phyloP scores from a whole-genome alignment of 1,140 invertebrate genomes.

The Plodia interpunctella region DNA sequence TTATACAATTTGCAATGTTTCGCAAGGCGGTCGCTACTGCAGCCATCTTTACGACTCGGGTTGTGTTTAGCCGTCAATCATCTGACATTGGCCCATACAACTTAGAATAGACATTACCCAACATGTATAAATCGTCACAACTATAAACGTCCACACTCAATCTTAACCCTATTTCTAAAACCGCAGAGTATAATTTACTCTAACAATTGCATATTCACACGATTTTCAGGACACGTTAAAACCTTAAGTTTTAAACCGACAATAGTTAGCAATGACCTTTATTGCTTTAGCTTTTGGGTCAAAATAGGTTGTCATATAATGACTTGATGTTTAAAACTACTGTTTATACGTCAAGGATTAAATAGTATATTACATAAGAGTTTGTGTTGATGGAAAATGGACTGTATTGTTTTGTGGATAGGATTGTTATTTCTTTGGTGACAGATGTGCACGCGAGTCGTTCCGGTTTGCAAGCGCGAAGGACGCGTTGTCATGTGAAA shows the following conservation, averaged over 20 bases:
- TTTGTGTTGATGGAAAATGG: slow-evolving; percentile 18
- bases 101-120: slow-evolving; percentile 16
- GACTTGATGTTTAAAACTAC: too few relatives aligned
- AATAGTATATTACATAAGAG: slow-evolving; percentile 10
- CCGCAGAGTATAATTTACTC: slow-evolving; percentile 22
- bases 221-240: slow-evolving; percentile 21
- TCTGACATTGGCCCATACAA: slow-evolving; percentile 21
- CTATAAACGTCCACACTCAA: slow-evolving; percentile 11
- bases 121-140: slow-evolving; percentile 9
- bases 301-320: not conserved
- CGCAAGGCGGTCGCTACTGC: not conserved
- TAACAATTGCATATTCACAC: slow-evolving; percentile 8
- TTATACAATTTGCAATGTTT: slow-evolving; percentile 1
- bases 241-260: slow-evolving; percentile 35
- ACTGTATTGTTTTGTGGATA: slow-evolving; percentile 20
- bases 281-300: slow-evolving; percentile 18
- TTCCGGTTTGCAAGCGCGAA: slow-evolving; percentile 46
- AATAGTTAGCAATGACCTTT: slow-evolving; percentile 40
- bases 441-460: slow-evolving; percentile 35
- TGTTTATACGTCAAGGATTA: not conserved
- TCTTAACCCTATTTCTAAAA: slow-evolving; percentile 22
- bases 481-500: slow-evolving; percentile 54
- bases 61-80: slow-evolving; percentile 13
- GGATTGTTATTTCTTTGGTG: slow-evolving; percentile 22
- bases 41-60: not conserved